Conservation (phyloP, 2,113 vertebrate species). For the Irena cyanogastra region DNA sequence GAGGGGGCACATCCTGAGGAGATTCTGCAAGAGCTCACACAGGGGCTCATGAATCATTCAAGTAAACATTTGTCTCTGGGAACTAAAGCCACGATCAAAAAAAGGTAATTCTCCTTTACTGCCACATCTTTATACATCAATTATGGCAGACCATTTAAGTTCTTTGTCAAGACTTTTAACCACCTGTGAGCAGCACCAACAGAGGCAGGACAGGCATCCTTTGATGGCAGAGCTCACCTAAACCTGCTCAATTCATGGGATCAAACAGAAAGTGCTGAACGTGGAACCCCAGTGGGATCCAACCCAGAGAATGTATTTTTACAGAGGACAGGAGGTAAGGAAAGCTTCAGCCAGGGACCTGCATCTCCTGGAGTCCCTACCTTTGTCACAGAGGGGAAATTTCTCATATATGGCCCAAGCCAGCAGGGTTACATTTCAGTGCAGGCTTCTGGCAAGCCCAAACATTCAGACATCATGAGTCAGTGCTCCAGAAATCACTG, state of each 20-base stretch:
- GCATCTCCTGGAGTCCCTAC: not conserved
- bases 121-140: not conserved
- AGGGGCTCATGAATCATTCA: not conserved
- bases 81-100: not conserved
- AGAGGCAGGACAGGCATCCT: not conserved
- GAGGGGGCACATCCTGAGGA: not conserved
- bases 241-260: not conserved
- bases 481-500: slow-evolving; percentile 24
- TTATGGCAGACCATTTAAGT: not conserved
- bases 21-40: not conserved
- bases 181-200: not conserved
- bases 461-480: slow-evolving; percentile 12
- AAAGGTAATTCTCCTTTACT: not conserved
- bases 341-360: not conserved
- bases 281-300: not conserved
- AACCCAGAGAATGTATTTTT: no score
- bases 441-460: not conserved
- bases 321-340: not conserved
- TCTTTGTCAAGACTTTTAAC: not conserved
- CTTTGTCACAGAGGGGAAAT: not conserved
- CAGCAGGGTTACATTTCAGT: not conserved
- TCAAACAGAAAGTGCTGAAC: not conserved
- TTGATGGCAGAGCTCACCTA: not conserved
- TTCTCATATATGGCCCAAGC: slow-evolving; percentile 14
- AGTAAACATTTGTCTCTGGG: not conserved